Percentiles rank a stretch among this genome's conserved stretches.
Evolutionary conservation across 2,113 vertebrate species (phyloP).

Genomic region (Campylomormyrus numenius): DNA sequence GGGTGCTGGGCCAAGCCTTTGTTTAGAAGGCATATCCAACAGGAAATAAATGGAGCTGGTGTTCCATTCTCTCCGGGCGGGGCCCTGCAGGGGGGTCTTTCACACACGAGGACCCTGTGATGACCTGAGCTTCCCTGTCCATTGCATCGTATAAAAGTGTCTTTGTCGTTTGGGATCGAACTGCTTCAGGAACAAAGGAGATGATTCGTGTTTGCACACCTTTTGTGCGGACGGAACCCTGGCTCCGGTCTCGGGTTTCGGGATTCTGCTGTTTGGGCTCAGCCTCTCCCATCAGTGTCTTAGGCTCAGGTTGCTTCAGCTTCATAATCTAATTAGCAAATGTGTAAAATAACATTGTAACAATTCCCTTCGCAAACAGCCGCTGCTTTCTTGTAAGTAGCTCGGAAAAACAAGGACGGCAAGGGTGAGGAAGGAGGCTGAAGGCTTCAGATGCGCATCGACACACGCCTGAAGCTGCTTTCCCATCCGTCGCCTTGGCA

Average conservation of each 20-base stretch:
- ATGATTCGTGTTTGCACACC: not conserved
- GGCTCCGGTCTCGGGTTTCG: not conserved
- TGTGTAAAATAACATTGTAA: not conserved
- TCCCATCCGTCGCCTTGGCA: not conserved
- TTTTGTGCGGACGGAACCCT: not conserved
- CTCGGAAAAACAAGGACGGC: not conserved
- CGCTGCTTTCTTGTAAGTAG: not conserved
- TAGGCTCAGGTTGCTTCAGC: not conserved
- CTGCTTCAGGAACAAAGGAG: not conserved
- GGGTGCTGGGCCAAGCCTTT: not conserved
- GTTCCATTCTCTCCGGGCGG: not conserved
- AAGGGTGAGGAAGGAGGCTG: not conserved
- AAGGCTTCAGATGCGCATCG: not conserved
- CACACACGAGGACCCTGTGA: not conserved
- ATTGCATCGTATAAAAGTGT: not conserved
- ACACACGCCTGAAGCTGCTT: not conserved
- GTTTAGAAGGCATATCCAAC: not conserved
- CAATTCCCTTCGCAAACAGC: not conserved
- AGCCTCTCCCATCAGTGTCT: not conserved
- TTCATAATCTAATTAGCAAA: not conserved
- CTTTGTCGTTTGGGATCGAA: not conserved
- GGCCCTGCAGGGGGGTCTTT: not conserved
- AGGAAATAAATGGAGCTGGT: not conserved
- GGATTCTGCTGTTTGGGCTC: not conserved
- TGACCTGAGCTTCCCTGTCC: not conserved